Conservation (phyloP, 2,797 vertebrate species). For the Pitangus sulphuratus region DNA sequence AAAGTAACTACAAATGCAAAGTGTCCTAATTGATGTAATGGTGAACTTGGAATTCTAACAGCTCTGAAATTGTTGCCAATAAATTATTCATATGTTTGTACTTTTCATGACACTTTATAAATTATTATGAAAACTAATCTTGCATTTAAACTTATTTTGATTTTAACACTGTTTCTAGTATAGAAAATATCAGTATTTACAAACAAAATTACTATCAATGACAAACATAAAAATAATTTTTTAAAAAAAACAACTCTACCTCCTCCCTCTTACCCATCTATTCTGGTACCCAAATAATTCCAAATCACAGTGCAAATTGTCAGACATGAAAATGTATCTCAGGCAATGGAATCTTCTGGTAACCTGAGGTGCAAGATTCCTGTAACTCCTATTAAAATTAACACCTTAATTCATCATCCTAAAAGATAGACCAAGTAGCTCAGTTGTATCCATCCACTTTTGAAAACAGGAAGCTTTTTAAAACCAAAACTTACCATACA, state of each 20-base stretch:
- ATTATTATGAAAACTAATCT: not conserved
- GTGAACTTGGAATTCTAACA: conserved; percentile 13
- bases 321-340: not conserved
- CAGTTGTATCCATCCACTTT: not conserved
- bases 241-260: accelerated
- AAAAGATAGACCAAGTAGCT: not conserved
- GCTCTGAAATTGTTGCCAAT: not conserved
- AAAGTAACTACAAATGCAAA: not conserved
- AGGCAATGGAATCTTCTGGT: not conserved
- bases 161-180: not conserved
- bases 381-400: not conserved
- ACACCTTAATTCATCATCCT: not conserved
- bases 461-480: not conserved
- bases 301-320: not conserved
- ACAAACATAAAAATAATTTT: not conserved
- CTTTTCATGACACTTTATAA: not conserved
- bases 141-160: not conserved
- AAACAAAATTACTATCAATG: not conserved
- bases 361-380: not conserved
- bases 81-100: conserved; percentile 6
- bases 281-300: not conserved
- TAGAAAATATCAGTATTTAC: not conserved
- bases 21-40: not conserved
- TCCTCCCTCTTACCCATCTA: not conserved
- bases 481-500: conserved; percentile 83